A percentile compares a stretch with the other conserved stretches of the same genome.
phyloP scores from a whole-genome alignment of 2,113 vertebrate genomes.

The Paralichthys olivaceus region DNA sequence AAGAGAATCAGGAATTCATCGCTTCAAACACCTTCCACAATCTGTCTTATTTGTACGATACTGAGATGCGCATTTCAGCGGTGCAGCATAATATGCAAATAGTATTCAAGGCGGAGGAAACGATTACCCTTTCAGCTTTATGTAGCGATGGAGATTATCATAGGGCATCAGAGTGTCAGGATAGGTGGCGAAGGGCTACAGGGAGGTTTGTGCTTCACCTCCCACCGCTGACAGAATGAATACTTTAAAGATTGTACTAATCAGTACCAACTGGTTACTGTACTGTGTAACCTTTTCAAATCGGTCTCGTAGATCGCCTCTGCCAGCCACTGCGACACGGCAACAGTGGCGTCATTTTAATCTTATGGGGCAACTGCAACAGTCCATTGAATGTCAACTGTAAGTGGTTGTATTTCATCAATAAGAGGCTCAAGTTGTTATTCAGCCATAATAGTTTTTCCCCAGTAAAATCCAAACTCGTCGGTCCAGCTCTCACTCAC shows the following conservation, averaged over 20 bases:
- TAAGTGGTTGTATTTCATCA: too few relatives aligned
- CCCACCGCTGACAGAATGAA: conserved; percentile 1
- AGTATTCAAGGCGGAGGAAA: conserved; percentile 12
- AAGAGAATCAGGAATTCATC: conserved; percentile 17
- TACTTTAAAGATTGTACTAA: not conserved
- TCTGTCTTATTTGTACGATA: conserved; percentile 36
- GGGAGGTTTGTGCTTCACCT: conserved; percentile 1
- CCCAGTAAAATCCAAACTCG: too few relatives aligned
- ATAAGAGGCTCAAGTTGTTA: too few relatives aligned
- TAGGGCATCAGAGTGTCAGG: conserved; percentile 28
- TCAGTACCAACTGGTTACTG: too few relatives aligned
- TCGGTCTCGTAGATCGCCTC: too few relatives aligned
- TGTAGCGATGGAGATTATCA: conserved; percentile 37
- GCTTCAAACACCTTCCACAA: conserved; percentile 22
- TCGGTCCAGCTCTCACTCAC: too few relatives aligned
- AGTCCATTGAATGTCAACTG: too few relatives aligned
- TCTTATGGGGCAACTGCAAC: too few relatives aligned
- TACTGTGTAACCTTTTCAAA: too few relatives aligned
- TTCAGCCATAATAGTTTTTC: too few relatives aligned
- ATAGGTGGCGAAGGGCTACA: conserved; percentile 8
- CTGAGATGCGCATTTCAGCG: conserved; percentile 31
- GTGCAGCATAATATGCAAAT: conserved; percentile 36
- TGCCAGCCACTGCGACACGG: too few relatives aligned
- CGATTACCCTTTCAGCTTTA: conserved; percentile 41
- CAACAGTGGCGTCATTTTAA: too few relatives aligned